Conservation (phyloP, 1,140 invertebrate genomes). For the Lerema accius region DNA sequence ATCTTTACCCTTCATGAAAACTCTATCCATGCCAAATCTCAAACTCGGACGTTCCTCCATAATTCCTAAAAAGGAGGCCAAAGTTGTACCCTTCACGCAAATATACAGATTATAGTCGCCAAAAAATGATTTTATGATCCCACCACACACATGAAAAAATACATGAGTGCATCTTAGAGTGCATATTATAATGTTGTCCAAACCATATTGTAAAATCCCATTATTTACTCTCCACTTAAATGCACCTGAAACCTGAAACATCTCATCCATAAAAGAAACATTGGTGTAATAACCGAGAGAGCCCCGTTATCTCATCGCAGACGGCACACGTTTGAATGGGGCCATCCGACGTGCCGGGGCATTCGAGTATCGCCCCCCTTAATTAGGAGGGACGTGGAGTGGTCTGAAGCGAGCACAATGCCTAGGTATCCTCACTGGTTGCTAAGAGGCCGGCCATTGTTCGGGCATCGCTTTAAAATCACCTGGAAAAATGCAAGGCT, state of each 20-base stretch:
- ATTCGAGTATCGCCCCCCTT: constrained; percentile 71
- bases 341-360: constrained; percentile 57
- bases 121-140: no score
- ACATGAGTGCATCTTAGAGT: no score
- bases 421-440: constrained; percentile 52
- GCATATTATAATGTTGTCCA: no score
- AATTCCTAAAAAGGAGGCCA: no score
- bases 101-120: no score
- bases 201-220: no score
- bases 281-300: constrained; percentile 68
- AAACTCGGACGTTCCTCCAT: no score
- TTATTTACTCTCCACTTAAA: no score
- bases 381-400: constrained; percentile 74
- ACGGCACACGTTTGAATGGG: constrained; percentile 67
- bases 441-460: constrained; percentile 57
- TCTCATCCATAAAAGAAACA: constrained; percentile 45
- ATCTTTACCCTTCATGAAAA: no score
- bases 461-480: constrained; percentile 50
- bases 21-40: no score
- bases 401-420: constrained; percentile 69
- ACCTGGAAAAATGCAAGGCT: constrained; percentile 17
- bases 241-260: constrained; percentile 22
- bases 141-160: no score
- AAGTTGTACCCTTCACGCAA: no score
- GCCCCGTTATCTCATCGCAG: constrained; percentile 72